Conservation (phyloP, 2,888 invertebrate genomes). For the Nomada lathburiana region DNA sequence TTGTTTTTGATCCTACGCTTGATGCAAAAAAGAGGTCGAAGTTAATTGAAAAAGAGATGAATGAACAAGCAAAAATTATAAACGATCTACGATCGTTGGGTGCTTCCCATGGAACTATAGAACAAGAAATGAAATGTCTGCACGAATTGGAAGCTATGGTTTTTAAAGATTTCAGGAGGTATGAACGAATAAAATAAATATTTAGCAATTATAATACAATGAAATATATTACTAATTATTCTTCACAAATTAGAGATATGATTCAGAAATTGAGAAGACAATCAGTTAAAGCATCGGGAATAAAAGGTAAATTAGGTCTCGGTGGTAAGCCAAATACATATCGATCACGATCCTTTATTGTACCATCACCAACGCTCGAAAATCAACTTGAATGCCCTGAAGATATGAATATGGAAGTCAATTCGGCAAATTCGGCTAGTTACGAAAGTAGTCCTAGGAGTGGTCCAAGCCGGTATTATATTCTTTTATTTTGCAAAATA, state of each 20-base stretch:
- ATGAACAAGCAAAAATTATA: constrained; percentile 97
- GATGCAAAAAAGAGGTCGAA: constrained; percentile 95
- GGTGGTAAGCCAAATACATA: constrained; percentile 88
- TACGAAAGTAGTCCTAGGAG: constrained; percentile 90
- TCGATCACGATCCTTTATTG: constrained; percentile 91
- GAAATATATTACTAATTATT: constrained; percentile 6
- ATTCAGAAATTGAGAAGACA: constrained; percentile 95
- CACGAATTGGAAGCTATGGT: constrained; percentile 97
- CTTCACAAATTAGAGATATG: constrained; percentile 89
- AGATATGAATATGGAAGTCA: constrained; percentile 79
- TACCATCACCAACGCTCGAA: constrained; percentile 89
- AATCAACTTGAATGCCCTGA: constrained; percentile 86
- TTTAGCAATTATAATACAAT: neutral
- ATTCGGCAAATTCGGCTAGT: constrained; percentile 86
- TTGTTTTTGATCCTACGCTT: constrained; percentile 92
- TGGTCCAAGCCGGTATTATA: constrained; percentile 86
- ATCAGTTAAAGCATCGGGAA: constrained; percentile 91
- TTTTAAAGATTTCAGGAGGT: constrained; percentile 96
- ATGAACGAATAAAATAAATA: constrained; percentile 12
- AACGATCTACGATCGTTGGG: constrained; percentile 95
- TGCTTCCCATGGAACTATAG: constrained; percentile 95
- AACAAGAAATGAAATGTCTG: constrained; percentile 95
- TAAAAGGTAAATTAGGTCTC: constrained; percentile 92
- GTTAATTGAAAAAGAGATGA: constrained; percentile 98
- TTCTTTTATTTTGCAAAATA: constrained; percentile 1